A percentile compares a stretch with the other conserved stretches of the same genome.
Conservation (phyloP, 2,888 invertebrate genomes). For the Margaritifera margaritifera region DNA sequence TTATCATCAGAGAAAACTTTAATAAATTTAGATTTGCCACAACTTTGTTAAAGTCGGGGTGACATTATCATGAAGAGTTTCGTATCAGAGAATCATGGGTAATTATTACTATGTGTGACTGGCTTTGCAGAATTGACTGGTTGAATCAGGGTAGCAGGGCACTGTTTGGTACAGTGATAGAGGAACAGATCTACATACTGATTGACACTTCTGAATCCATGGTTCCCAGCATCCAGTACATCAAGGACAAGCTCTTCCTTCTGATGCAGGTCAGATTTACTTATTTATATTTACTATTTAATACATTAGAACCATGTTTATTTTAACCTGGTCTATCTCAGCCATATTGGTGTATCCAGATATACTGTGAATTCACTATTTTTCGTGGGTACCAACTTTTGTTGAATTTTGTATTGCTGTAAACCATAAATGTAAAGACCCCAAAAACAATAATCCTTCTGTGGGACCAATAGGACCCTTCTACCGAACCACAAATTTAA, state of each 20-base stretch:
- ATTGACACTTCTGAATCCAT: constrained; percentile 72
- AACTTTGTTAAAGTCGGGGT: no score
- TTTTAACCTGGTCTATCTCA: not conserved
- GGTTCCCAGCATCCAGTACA: constrained; percentile 70
- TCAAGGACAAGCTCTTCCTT: constrained; percentile 70
- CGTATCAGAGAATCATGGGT: not conserved
- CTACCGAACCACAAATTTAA: no score
- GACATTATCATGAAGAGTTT: no score
- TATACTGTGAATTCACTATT: not conserved
- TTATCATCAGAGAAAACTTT: no score
- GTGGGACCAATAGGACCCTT: no score
- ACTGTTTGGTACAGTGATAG: constrained; percentile 72
- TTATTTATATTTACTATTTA: not conserved
- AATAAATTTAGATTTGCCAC: no score
- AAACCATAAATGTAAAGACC: no score
- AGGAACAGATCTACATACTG: constrained; percentile 71
- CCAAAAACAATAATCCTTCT: no score
- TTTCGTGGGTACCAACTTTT: no score
- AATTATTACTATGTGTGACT: not conserved
- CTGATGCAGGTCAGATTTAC: constrained; percentile 67
- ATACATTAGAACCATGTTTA: not conserved
- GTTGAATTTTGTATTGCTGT: no score
- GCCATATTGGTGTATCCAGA: constrained; percentile 1
- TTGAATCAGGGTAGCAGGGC: constrained; percentile 71
- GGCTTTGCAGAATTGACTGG: constrained; percentile 68